Base-by-base conservation (phyloP, 2,113 vertebrate species). In the Fukomys damarensis region DNA sequence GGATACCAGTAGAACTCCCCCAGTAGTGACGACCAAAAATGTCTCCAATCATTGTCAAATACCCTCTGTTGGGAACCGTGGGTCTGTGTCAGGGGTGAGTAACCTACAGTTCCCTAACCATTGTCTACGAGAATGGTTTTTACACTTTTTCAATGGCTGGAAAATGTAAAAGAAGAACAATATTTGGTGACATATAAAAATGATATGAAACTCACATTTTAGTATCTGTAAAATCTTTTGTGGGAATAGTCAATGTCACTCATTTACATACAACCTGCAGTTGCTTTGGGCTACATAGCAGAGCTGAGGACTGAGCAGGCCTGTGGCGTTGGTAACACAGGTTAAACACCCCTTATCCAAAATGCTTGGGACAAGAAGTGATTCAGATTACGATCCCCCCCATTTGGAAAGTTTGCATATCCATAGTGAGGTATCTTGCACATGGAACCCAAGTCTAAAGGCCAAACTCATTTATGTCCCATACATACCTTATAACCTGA, bases 171-270 rank as follows among this genome's bases (percentile, higher is more conserved):
- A 89, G 26, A 63, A 93, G 56, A 76, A 82, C 26, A 70, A 41
- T 26, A 61, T 66, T 89, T 84, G 59, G 79, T 77, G 74, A 81
- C 49, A 68, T 14, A 26, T 84, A 93, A 91, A 91, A 89, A 80
- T 76, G 5, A 76, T 14, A 41, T 7, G 54, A 63, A 86, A 94
- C 35, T 92, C 72, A 76, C 76, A 76, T 59, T 66, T 91, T 3
- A 61, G 56, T 3, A 11, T 81, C n/a, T 14, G 17, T 61, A 59
- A 35, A 65, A 14, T 41, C 24, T 70, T 76, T 35, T 46, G 70
- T 84, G 38, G 65, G 70, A 66, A 24, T 70, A 61, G 83, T 59
- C 28, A 38, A 1, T 35, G 24, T 66, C 35, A 35, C 1, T 54
- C 74, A 58, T 41, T 77, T 70, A 63, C 6, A 82, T 26, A 32